Evolutionary conservation across 1,140 invertebrate genomes (phyloP), one percentile per base, ranked within the genome.

Genomic region (Coboldia fuscipes): DNA sequence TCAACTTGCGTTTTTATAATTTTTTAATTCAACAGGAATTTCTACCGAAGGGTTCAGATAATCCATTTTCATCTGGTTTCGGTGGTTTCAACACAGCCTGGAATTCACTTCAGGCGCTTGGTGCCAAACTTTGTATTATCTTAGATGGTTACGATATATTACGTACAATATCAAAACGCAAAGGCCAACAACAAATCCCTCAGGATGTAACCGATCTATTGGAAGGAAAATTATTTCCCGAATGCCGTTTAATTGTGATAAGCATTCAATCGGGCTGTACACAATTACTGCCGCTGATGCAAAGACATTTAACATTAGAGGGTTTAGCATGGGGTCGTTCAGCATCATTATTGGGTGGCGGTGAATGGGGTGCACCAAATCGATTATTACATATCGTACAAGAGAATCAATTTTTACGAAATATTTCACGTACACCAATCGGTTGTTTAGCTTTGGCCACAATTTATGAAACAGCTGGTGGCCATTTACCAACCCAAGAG

Each of bases 61-160:
- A 41, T 35, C 40, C 37, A 24, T 39, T 41, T 30, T 12, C 37
- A 16, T 34, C 18, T 33, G 35, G 37, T 18, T 31, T 39, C 33
- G 40, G 40, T 15, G 37, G 35, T 16, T 41, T 39, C 32, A 29
- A 27, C n/a, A 18, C 40, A 14, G 37, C 35, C 10, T 60, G 57
- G 57, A 48, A 56, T 18, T 57, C 53, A 4, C 34, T 60, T 24
- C 55, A 60, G 35, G 39, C 57, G 2, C 43, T 65, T 34, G 64
- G 65, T 35, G 57, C 61, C 18, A 53, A 62, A 13, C 50, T 66
- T 6, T 47, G 66, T 5, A 62, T 68, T 39, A 52, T 68, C 14
- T 44, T 68, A 21, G 65, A 68, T 43, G 63, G 65, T 1, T 63
- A 63, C 43, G 63, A 66, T 41, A 61, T 35, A 56, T 55, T 32